Conservation (phyloP, 2,888 invertebrate species). For the Nephrotoma flavescens region DNA sequence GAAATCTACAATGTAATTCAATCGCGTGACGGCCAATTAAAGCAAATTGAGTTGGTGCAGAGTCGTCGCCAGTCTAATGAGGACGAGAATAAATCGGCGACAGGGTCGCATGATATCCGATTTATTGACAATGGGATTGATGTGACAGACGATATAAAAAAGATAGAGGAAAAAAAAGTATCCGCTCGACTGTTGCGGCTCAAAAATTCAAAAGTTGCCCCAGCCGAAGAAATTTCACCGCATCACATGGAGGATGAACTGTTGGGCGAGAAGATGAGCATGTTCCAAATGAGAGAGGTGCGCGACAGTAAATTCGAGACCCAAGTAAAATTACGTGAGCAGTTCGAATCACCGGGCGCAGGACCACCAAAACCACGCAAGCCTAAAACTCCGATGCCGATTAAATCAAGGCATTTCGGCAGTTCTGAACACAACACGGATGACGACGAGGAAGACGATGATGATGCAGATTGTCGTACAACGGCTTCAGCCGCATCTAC, state of each 20-base stretch:
- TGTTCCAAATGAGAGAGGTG: neutral
- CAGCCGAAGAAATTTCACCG: neutral
- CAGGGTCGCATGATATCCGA: conserved; percentile 26
- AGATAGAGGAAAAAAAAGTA: neutral
- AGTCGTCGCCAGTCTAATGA: neutral
- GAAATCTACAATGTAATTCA: neutral
- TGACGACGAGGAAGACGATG: conserved; percentile 2
- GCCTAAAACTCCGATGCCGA: neutral
- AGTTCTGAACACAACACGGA: neutral
- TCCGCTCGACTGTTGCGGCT: neutral
- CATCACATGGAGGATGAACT: neutral
- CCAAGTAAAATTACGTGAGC: neutral
- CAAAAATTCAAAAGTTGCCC: neutral
- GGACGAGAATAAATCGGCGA: conserved; percentile 17
- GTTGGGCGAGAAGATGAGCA: neutral
- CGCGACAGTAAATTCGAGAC: neutral
- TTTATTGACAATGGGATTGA: conserved; percentile 31
- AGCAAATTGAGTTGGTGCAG: neutral
- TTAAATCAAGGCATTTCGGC: neutral
- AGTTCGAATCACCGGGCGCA: neutral
- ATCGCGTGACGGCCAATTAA: neutral
- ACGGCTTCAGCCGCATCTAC: conserved; percentile 30
- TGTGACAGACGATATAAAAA: conserved; percentile 24
- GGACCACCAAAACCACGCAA: neutral
- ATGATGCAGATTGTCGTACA: conserved; percentile 24